Conservation (phyloP, 2,888 invertebrate species). For the Troides oblongomaculatus region DNA sequence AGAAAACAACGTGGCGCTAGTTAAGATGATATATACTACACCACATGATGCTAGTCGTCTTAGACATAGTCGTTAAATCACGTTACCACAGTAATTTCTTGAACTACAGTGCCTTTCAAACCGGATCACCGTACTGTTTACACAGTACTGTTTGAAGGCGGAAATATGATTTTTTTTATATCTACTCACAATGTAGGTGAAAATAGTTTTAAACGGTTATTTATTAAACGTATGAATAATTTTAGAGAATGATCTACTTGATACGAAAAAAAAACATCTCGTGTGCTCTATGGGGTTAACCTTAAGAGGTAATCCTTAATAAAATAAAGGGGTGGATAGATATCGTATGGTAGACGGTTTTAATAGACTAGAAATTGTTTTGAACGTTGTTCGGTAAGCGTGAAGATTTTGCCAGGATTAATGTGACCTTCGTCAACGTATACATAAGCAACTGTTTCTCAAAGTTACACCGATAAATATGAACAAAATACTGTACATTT, state of each 20-base stretch:
- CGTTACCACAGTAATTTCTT: too few relatives aligned
- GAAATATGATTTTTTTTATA: too few relatives aligned
- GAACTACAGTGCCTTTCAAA: too few relatives aligned
- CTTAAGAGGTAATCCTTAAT: constrained; percentile 29
- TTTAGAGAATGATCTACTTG: not conserved
- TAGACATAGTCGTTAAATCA: too few relatives aligned
- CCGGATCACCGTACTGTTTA: too few relatives aligned
- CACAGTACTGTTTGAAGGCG: too few relatives aligned
- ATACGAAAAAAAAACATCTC: constrained; percentile 7
- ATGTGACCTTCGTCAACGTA: constrained; percentile 54
- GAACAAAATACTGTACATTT: not conserved
- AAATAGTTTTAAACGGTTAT: not conserved
- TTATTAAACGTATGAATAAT: constrained; percentile 13
- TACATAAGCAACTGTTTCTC: constrained; percentile 44
- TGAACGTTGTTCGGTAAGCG: constrained; percentile 70
- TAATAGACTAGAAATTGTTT: constrained; percentile 78
- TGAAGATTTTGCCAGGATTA: constrained; percentile 73
- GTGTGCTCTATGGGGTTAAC: constrained; percentile 25
- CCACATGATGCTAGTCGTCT: too few relatives aligned
- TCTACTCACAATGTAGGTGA: too few relatives aligned
- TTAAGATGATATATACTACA: too few relatives aligned
- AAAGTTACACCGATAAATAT: constrained; percentile 44
- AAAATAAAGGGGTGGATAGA: constrained; percentile 29
- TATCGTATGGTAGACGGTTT: constrained; percentile 50
- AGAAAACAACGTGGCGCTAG: too few relatives aligned